phyloP scores from a whole-genome alignment of 2,113 vertebrate genomes.

The Pteropus alecto region DNA sequence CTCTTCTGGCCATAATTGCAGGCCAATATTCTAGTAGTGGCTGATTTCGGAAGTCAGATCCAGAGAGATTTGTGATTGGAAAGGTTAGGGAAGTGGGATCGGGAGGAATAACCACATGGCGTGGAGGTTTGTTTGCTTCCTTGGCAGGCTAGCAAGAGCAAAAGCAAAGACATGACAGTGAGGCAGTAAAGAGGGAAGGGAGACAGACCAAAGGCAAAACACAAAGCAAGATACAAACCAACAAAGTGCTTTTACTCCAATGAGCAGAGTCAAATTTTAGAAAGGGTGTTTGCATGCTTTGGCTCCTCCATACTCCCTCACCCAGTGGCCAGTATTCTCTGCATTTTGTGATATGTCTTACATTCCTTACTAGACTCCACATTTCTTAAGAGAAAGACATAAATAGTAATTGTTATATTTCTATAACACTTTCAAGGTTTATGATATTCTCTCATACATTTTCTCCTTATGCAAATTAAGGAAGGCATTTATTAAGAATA shows the following conservation, averaged over 20 bases:
- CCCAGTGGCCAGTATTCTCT: neutral
- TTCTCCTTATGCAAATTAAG: neutral
- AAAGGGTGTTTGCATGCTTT: neutral
- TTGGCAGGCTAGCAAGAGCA: neutral
- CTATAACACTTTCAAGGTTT: neutral
- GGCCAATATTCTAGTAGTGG: neutral
- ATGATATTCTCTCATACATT: neutral
- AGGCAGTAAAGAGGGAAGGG: neutral
- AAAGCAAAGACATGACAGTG: neutral
- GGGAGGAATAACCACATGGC: neutral
- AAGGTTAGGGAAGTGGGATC: neutral
- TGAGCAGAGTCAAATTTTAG: neutral
- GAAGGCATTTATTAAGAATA: neutral
- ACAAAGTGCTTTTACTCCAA: neutral
- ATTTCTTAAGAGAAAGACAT: neutral
- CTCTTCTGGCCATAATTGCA: neutral
- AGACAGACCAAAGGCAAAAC: neutral
- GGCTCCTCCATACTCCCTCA: neutral
- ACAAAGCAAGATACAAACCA: neutral
- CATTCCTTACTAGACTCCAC: neutral
- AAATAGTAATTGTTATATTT: neutral
- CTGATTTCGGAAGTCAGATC: neutral
- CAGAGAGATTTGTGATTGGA: neutral
- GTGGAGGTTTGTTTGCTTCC: neutral
- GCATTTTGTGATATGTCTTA: neutral